phyloP scores from a whole-genome alignment of 2,113 vertebrate species.

The Agapornis roseicollis region DNA sequence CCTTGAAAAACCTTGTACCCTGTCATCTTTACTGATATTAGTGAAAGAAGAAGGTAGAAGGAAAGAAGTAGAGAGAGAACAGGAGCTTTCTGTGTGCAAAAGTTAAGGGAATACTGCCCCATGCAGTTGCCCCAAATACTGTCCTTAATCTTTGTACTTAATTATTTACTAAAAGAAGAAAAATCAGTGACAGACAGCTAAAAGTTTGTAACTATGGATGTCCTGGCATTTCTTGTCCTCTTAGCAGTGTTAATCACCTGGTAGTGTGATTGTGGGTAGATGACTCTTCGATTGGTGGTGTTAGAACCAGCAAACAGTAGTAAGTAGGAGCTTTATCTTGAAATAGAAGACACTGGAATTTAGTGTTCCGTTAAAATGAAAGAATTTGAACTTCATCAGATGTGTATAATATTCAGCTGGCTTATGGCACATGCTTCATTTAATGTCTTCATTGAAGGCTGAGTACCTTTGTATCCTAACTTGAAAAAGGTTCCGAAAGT shows the following conservation, averaged over 20 bases:
- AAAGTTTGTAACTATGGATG: neutral
- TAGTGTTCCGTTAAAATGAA: neutral
- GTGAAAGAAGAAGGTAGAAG: neutral
- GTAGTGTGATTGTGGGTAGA: neutral
- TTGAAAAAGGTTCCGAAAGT: neutral
- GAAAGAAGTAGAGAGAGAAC: neutral
- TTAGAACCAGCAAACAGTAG: neutral
- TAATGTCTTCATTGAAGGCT: neutral
- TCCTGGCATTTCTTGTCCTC: neutral
- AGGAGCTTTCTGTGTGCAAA: neutral
- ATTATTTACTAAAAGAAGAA: neutral
- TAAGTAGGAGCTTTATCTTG: neutral
- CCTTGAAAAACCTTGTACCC: neutral
- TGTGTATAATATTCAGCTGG: neutral
- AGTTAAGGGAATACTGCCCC: neutral
- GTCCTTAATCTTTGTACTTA: neutral
- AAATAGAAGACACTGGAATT: neutral
- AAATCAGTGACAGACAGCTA: neutral
- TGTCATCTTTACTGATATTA: neutral
- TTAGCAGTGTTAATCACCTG: neutral
- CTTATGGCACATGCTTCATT: constrained; percentile 21
- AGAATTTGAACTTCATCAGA: neutral
- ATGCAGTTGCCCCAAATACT: neutral
- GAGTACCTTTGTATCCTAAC: neutral
- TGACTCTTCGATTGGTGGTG: neutral